Conservation (phyloP, 2,888 invertebrate species). For the Liposcelis brunnea region DNA sequence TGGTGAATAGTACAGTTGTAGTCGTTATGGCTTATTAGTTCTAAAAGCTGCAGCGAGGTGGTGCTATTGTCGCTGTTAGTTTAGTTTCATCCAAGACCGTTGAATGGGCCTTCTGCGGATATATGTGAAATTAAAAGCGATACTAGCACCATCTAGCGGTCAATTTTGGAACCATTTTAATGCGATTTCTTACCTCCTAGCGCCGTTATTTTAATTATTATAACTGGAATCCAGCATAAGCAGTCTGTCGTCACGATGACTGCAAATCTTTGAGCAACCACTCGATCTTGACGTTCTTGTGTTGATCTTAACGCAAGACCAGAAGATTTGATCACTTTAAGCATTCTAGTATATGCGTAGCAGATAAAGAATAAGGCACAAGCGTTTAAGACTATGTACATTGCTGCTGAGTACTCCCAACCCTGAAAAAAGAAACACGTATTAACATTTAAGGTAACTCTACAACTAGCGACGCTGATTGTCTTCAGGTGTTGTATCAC, state of each 20-base stretch:
- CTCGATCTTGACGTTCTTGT: conserved; percentile 35
- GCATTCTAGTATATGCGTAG: conserved; percentile 38
- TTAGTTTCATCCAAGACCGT: too few relatives aligned
- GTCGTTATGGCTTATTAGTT: too few relatives aligned
- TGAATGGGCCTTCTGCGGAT: too few relatives aligned
- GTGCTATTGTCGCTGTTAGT: too few relatives aligned
- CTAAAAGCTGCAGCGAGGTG: too few relatives aligned
- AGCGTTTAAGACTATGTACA: conserved; percentile 38
- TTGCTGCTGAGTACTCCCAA: conserved; percentile 39
- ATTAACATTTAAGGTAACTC: conserved; percentile 1
- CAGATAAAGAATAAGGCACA: conserved; percentile 36
- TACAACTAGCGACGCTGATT: conserved; percentile 1
- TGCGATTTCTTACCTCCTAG: conserved; percentile 31
- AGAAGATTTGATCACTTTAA: conserved; percentile 36
- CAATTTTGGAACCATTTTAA: too few relatives aligned
- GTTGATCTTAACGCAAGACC: conserved; percentile 38
- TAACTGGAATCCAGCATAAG: conserved; percentile 41
- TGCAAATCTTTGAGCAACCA: conserved; percentile 39
- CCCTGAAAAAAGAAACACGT: conserved; percentile 28
- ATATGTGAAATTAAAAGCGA: too few relatives aligned
- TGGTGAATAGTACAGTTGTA: too few relatives aligned
- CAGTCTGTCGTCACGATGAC: conserved; percentile 41
- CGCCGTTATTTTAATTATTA: conserved; percentile 36
- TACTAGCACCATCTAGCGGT: too few relatives aligned
- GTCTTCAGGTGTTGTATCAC: too few relatives aligned